Base-by-base conservation (phyloP, 1,140 invertebrate genomes). In the Tachypleus tridentatus region DNA sequence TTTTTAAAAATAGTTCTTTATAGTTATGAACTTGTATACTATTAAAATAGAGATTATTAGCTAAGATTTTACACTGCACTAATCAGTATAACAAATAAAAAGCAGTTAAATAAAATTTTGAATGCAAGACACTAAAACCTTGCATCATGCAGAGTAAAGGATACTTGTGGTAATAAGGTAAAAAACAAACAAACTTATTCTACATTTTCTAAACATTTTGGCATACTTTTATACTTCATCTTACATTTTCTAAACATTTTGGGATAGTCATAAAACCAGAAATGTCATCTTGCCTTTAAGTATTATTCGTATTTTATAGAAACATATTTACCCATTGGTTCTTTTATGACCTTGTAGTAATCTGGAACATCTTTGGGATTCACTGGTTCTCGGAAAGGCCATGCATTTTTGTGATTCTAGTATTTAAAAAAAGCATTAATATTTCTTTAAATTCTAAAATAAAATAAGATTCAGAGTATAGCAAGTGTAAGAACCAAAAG, bases 381-480 rank as follows among this genome's bases (percentile, higher is more conserved):
- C 11, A 98, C 95, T 51, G 95, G 92, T 80, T 96, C 89, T 82
- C 94, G 88, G 78, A 98, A 98, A 57, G 95, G 94, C 91, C 93
- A 96, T 29, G 93, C 89, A 82, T 88, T 94, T 80, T 92, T 93
- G 77, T 94, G 90, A 62, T 77, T 76, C 86, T 89, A 69, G 9
- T 76, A 60, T 10, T 54, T 54, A 29, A 29, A 29, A 29, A 29
- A 29, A 29, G 29, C 29, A 29, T 29, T 29, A 29, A 29, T 29
- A 58, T 62, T 48, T 29, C 61, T 47, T 11, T 52, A 61, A 52
- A 49, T 9, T 60, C 54, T 49, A 51, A 66, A 11, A 7, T 56
- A 6, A 57, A 65, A 57, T 29, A 29, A 29, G 29, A 29, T 29
- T 29, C 29, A 29, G 29, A 29, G 29, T 29, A 29, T 29, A 29